These are phyloP conservation scores for Micrasema minimum DNA, from an alignment of 1,140 invertebrate genomes.

Conservation along the genomic window DNA sequence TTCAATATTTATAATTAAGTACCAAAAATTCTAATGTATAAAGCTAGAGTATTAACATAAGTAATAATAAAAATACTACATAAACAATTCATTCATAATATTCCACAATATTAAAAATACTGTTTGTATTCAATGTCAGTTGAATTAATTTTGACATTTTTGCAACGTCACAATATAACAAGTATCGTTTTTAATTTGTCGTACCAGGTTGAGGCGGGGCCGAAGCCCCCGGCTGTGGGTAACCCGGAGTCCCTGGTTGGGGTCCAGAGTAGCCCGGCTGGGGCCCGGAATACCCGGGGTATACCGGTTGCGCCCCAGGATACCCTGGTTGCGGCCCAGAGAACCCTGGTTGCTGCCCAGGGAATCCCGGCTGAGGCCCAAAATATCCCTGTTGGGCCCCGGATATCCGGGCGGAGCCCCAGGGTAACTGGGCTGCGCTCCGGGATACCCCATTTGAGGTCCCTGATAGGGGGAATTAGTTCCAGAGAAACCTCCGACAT, in stretches of 20 bases:
- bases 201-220: slow-evolving; percentile 13
- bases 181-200: too few relatives aligned
- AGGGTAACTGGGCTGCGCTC: slow-evolving; percentile 31
- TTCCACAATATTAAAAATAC: too few relatives aligned
- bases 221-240: slow-evolving; percentile 37
- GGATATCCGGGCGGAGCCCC: slow-evolving; percentile 33
- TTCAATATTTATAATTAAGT: too few relatives aligned
- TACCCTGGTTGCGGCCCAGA: slow-evolving; percentile 53
- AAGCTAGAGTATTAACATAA: too few relatives aligned
- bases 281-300: slow-evolving; percentile 48
- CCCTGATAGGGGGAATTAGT: background rate
- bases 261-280: slow-evolving; percentile 31
- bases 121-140: too few relatives aligned
- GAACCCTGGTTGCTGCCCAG: slow-evolving; percentile 24
- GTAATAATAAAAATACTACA: too few relatives aligned
- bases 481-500: slow-evolving; percentile 53
- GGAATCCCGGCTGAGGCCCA: slow-evolving; percentile 30
- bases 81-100: too few relatives aligned
- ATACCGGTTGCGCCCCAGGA: slow-evolving; percentile 54
- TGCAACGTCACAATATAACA: too few relatives aligned
- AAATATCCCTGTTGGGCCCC: slow-evolving; percentile 45
- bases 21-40: too few relatives aligned
- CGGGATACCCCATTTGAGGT: slow-evolving; percentile 37
- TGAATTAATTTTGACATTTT: too few relatives aligned
- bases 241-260: slow-evolving; percentile 27